Conservation (phyloP, 2,113 vertebrate genomes). For the Micromys minutus region DNA sequence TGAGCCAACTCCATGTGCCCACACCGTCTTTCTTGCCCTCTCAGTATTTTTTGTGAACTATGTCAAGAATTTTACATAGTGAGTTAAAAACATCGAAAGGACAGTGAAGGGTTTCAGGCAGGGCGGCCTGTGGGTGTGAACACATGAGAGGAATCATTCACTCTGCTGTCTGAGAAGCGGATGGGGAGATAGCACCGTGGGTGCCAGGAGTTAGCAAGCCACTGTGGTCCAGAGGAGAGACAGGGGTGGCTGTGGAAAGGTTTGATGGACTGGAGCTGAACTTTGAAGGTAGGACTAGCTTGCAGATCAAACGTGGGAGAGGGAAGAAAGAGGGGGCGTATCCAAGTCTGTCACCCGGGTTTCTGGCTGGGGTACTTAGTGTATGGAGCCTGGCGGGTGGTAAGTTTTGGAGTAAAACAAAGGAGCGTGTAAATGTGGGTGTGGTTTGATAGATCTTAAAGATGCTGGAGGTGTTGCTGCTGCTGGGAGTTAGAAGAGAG, state of each 20-base stretch:
- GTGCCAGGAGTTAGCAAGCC: neutral
- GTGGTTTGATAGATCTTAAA: neutral
- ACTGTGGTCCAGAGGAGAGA: neutral
- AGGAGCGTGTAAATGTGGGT: neutral
- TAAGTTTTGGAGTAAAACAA: neutral
- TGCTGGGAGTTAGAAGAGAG: neutral
- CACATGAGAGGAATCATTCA: neutral
- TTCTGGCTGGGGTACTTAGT: neutral
- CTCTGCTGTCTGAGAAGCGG: neutral
- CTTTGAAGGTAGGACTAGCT: slow-evolving; percentile 4
- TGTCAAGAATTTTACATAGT: slow-evolving; percentile 50
- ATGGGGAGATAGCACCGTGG: neutral
- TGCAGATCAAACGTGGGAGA: neutral
- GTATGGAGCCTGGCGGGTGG: neutral
- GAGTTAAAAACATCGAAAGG: neutral
- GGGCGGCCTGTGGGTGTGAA: neutral
- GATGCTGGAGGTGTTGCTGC: neutral
- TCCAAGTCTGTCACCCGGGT: neutral
- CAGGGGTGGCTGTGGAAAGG: neutral
- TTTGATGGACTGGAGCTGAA: neutral
- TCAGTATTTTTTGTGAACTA: slow-evolving; percentile 10
- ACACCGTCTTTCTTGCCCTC: neutral
- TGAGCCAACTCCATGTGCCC: neutral
- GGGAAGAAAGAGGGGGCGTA: neutral
- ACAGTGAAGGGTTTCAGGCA: neutral